Evolutionary conservation across 2,888 invertebrate genomes (phyloP).

Genomic region (Polyommatus iphigenia): DNA sequence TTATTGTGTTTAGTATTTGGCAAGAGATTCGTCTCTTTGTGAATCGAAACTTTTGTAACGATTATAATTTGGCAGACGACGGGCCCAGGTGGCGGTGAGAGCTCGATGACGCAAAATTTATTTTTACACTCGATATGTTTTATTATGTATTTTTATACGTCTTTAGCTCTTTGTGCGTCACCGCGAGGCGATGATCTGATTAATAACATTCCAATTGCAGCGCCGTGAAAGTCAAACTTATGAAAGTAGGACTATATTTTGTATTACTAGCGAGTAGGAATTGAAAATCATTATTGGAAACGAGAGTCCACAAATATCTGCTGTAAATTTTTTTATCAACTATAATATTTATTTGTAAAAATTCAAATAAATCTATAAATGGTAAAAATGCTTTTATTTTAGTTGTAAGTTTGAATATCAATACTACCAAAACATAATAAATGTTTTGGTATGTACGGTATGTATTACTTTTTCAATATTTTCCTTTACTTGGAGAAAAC

Average conservation of each 20-base stretch:
- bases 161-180: conserved; percentile 25
- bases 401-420: background rate
- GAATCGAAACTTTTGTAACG: conserved; percentile 34
- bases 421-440: no score
- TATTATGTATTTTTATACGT: conserved; percentile 33
- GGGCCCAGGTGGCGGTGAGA: conserved; percentile 32
- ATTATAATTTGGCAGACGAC: conserved; percentile 35
- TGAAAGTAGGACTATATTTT: conserved; percentile 9
- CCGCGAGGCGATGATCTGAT: background rate
- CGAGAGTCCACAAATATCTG: background rate
- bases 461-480: no score
- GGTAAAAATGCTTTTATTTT: background rate
- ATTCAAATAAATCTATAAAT: conserved; percentile 48
- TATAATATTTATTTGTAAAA: conserved; percentile 54
- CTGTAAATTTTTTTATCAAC: background rate
- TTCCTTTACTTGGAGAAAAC: background rate
- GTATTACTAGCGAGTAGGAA: conserved; percentile 22
- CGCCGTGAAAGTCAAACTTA: background rate
- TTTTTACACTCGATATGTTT: conserved; percentile 38
- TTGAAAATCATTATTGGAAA: background rate
- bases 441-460: no score
- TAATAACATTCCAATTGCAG: conserved; percentile 27
- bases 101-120: conserved; percentile 37
- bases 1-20: conserved; percentile 7
- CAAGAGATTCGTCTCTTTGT: conserved; percentile 10